Evolutionary conservation across 2,888 invertebrate genomes (phyloP), one percentile per base, ranked within the genome.

Genomic region (Koerneria pararmatus): DNA sequence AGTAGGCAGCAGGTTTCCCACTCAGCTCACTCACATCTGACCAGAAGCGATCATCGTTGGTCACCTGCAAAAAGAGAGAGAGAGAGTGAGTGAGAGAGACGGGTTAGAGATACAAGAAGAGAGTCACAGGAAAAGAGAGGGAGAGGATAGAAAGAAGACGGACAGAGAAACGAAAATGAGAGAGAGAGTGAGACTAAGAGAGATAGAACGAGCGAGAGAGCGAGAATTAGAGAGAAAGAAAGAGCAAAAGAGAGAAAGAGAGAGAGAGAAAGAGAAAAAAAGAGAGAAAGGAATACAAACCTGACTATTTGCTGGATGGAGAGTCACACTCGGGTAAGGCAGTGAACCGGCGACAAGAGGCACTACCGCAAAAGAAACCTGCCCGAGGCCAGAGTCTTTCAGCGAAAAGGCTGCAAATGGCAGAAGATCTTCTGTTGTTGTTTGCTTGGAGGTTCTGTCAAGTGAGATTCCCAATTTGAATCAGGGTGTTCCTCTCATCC

Each of bases 331-430:
- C 3, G 82, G 82, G 67, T 77, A 82, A 8, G 80, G 82, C 37
- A 82, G 69, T 68, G 74, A 79, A 24, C 82, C 82, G 35, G 80
- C 73, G 34, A 71, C 69, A 32, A 74, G 73, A 31, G 82, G 82
- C 29, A 78, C 71, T 6, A 82, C 74, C 11, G 74, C 70, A 57
- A 82, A 72, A 2, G 74, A 73, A 19, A 77, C 68, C 61, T 79
- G 80, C 6, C 80, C 82, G n/a, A 82, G 68, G 2, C 82, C 82
- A 37, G 74, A 78, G 53, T 81, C 82, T 56, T 82, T 82, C 22
- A 82, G 73, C 15, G 71, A 73, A 2, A 79, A 71, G 54, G 79
- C 79, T 79, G 71, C 54, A 79, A 74, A 19, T 15, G 22, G n/a
- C n/a, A 5, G 4, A 59, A n/a, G 5, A 41, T 41, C n/a, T 41